These are phyloP conservation scores for Xenopus petersii DNA, from an alignment of 2,797 vertebrate species.

Conservation along the genomic window DNA sequence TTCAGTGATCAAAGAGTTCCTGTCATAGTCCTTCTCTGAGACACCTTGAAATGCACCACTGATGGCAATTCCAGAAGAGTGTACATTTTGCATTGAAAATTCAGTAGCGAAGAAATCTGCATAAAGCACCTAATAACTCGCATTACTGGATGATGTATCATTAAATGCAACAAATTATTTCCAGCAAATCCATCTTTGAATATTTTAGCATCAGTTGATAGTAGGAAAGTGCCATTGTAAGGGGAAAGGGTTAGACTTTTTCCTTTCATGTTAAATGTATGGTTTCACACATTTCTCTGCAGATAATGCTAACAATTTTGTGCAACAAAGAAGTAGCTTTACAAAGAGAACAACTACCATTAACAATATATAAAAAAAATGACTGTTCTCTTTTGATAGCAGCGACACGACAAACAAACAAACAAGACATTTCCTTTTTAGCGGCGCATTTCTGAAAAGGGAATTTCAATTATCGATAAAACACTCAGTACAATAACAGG, in stretches of 20 bases:
- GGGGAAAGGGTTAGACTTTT: slow-evolving; percentile 9
- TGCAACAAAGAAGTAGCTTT: slow-evolving; percentile 42
- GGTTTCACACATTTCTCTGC: slow-evolving; percentile 4
- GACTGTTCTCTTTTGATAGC: slow-evolving; percentile 33
- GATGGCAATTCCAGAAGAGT: slow-evolving; percentile 9
- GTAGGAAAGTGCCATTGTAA: slow-evolving; percentile 11
- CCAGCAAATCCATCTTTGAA: slow-evolving; percentile 16
- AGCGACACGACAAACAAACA: slow-evolving; percentile 9
- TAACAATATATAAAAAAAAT: slow-evolving; percentile 41
- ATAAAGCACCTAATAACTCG: slow-evolving; percentile 26
- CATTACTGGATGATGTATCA: slow-evolving; percentile 27
- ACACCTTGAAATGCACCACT: slow-evolving; percentile 32
- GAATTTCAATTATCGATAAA: slow-evolving; percentile 45
- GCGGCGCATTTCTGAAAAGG: neutral
- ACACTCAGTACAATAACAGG: slow-evolving; percentile 14
- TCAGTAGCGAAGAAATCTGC: slow-evolving; percentile 25
- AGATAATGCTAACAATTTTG: slow-evolving; percentile 47
- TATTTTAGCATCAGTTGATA: slow-evolving; percentile 13
- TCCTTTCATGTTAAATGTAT: slow-evolving; percentile 27
- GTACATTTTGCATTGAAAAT: slow-evolving; percentile 1
- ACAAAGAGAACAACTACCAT: slow-evolving; percentile 17
- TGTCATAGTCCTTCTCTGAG: slow-evolving; percentile 13
- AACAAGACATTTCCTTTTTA: neutral
- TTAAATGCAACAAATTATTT: slow-evolving; percentile 41
- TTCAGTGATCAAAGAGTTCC: slow-evolving; percentile 33